A percentile compares a stretch with the other conserved stretches of the same genome.
These are phyloP conservation scores for Calephelis perditalis DNA, from an alignment of 2,888 invertebrate genomes.

Conservation along the genomic window DNA sequence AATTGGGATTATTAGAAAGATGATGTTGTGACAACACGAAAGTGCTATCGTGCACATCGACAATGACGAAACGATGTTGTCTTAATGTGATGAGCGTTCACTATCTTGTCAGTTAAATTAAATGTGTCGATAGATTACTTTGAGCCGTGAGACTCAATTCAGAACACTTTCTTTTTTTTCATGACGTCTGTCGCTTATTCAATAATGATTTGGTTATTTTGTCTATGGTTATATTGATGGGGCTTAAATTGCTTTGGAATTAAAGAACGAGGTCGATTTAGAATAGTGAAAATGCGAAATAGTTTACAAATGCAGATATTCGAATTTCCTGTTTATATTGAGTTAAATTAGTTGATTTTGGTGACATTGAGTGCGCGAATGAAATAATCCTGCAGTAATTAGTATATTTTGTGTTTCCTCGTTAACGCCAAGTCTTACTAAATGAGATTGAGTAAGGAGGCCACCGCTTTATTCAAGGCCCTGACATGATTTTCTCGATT, in stretches of 20 bases:
- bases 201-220: constrained; percentile 13
- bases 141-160: constrained; percentile 67
- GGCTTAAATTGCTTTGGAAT: not conserved
- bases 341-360: no score
- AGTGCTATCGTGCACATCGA: constrained; percentile 77
- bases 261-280: no score
- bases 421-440: no score
- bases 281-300: no score
- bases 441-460: no score
- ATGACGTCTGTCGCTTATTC: constrained; percentile 19
- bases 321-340: no score
- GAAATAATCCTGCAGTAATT: no score
- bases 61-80: constrained; percentile 78
- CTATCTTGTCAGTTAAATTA: constrained; percentile 77
- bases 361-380: no score
- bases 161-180: constrained; percentile 58
- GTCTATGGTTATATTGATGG: not conserved
- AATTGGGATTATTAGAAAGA: constrained; percentile 77
- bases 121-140: constrained; percentile 77
- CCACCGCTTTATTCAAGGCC: no score
- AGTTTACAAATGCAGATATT: no score
- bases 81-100: constrained; percentile 77
- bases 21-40: constrained; percentile 76
- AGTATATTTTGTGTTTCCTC: no score
- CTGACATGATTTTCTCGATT: no score